Percentiles rank a stretch among this genome's conserved stretches.
These are phyloP conservation scores for Caenorhabditis remanei DNA, from an alignment of 1,140 invertebrate genomes.

Conservation along the genomic window DNA sequence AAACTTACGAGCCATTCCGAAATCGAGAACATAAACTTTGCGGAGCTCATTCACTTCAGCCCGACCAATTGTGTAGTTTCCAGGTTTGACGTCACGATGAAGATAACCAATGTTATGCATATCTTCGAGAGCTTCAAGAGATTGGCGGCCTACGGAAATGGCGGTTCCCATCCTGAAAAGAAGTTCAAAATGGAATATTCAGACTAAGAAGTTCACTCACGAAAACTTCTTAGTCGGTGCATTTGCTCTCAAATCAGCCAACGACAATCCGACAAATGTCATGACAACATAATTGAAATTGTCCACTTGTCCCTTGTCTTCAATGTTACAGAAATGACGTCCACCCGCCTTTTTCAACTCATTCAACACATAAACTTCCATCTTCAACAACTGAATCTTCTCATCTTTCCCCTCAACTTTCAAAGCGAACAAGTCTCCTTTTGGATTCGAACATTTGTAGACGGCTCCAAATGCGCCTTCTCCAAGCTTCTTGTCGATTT, in stretches of 20 bases:
- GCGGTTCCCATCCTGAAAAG: constrained; percentile 58
- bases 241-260: constrained; percentile 58
- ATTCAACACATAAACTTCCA: constrained; percentile 71
- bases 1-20: constrained; percentile 66
- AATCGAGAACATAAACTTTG: constrained; percentile 69
- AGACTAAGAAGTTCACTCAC: not conserved
- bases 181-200: not conserved
- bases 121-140: constrained; percentile 60
- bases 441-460: constrained; percentile 67
- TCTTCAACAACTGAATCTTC: constrained; percentile 71
- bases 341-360: constrained; percentile 67
- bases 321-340: constrained; percentile 67
- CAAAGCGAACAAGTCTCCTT: constrained; percentile 65
- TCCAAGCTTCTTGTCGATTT: constrained; percentile 71
- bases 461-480: constrained; percentile 72
- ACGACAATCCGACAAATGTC: constrained; percentile 69
- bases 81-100: constrained; percentile 71
- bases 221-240: constrained; percentile 52
- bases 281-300: constrained; percentile 72
- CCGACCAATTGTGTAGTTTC: constrained; percentile 73
- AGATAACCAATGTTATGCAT: constrained; percentile 64
- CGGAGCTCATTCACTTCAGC: constrained; percentile 70
- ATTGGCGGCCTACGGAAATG: constrained; percentile 64
- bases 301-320: constrained; percentile 64
- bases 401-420: constrained; percentile 71